phyloP scores from a whole-genome alignment of 2,113 vertebrate species.

The Hemichromis elongatus region DNA sequence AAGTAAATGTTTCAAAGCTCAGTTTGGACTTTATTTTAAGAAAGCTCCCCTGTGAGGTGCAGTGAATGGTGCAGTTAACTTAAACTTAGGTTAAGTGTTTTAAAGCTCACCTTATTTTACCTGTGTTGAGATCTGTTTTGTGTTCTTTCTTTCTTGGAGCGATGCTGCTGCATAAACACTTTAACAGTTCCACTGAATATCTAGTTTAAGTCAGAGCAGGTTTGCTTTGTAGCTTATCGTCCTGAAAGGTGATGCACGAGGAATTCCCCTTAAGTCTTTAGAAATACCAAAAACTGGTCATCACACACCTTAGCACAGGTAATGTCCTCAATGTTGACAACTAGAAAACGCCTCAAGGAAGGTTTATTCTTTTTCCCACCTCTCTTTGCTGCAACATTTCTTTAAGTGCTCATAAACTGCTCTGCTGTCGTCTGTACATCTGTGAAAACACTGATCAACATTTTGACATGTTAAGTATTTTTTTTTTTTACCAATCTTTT shows the following conservation, averaged over 20 bases:
- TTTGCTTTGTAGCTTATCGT: neutral
- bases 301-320: constrained; percentile 8
- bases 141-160: neutral
- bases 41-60: neutral
- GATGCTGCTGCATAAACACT: neutral
- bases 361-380: neutral
- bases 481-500: constrained; percentile 11
- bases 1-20: constrained; percentile 11
- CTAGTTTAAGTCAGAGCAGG: neutral
- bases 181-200: neutral
- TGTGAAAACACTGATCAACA: constrained; percentile 20
- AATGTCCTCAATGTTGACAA: neutral
- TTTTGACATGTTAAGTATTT: constrained; percentile 47
- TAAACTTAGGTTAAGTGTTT: neutral
- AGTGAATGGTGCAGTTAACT: neutral
- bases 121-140: neutral
- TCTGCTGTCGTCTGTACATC: neutral
- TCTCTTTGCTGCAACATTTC: neutral
- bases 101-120: neutral
- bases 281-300: constrained; percentile 8
- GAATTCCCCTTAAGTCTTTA: constrained; percentile 43
- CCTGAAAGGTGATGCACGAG: neutral
- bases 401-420: neutral
- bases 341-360: neutral
- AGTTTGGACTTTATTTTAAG: neutral